Conservation (phyloP, 2,888 invertebrate genomes). For the Andrena trimmerana region DNA sequence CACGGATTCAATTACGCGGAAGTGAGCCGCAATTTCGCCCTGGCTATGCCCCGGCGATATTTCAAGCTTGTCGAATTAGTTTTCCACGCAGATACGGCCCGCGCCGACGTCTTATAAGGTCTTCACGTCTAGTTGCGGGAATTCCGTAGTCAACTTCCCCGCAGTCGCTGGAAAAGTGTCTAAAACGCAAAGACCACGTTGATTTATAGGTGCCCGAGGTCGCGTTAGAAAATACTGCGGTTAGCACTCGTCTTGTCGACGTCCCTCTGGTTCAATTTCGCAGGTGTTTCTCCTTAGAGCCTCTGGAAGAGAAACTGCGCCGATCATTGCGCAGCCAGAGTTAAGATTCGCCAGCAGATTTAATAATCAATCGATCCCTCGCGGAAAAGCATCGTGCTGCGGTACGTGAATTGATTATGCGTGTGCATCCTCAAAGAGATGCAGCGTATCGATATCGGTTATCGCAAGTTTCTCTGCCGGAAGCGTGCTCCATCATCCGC, state of each 20-base stretch:
- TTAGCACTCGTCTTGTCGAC: background rate
- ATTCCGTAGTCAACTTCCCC: conserved; percentile 2
- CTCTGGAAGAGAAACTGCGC: background rate
- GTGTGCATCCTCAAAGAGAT: background rate
- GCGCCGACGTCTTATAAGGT: conserved; percentile 14
- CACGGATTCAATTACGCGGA: conserved; percentile 48
- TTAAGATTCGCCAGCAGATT: background rate
- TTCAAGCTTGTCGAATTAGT: conserved; percentile 54
- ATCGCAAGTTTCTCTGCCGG: background rate
- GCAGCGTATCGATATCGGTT: background rate
- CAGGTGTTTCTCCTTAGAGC: background rate
- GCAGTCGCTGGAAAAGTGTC: background rate
- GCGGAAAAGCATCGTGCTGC: no score
- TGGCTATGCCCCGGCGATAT: conserved; percentile 26
- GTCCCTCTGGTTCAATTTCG: background rate
- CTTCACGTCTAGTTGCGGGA: background rate
- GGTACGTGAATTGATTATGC: background rate
- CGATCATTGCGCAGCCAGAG: no score
- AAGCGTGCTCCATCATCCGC: conserved; percentile 21
- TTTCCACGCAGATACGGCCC: conserved; percentile 7
- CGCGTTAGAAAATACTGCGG: background rate
- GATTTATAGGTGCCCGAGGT: conserved; percentile 13
- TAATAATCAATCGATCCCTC: background rate
- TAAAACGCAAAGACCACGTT: conserved; percentile 26
- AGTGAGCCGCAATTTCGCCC: conserved; percentile 20